Evolutionary conservation across 1,140 invertebrate species (phyloP), one percentile per base, ranked within the genome.

Genomic region (Drosophila nasuta): DNA sequence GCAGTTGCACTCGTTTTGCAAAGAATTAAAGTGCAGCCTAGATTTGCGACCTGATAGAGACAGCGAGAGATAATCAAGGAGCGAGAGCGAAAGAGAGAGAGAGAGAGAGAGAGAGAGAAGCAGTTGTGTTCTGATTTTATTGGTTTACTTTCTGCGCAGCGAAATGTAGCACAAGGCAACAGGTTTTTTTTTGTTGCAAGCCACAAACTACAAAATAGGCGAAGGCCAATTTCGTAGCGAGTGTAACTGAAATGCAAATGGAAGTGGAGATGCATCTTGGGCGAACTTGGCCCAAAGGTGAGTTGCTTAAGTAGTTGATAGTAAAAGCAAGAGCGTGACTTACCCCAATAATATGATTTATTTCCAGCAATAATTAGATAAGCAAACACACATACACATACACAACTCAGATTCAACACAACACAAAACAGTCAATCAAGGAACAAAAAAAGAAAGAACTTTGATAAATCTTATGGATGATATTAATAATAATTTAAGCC

Each of bases 161-260:
- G 17, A 25, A 81, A 82, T 87, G 82, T 79, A 82, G 82, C 79
- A 87, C 75, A 86, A 69, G 79, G 64, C 71, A 87, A 72, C 67
- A 79, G 49, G 77, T 74, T 74, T 68, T 70, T 77, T 38, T 33
- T 33, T 33, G 7, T 25, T 33, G 30, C 35, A 10, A 38, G 54
- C 58, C 63, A 51, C 83, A 38, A 60, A 52, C 35, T 33, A 45
- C 13, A 76, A 87, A 87, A 79, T 86, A 76, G 79, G 82, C 82
- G 82, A 86, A 86, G 76, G 82, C 82, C 82, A 87, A 82, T 70
- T 59, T 28, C 15, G 58, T 74, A 52, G 17, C 28, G 33, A 7
- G 5, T 7, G 30, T 10, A 17, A 43, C 46, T 25, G 7, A 64
- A 46, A 49, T 64, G 51, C 52, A 66, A 70, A 59, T 70, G 13